Conservation (phyloP, 2,888 invertebrate species). For the Andrena minutula region DNA sequence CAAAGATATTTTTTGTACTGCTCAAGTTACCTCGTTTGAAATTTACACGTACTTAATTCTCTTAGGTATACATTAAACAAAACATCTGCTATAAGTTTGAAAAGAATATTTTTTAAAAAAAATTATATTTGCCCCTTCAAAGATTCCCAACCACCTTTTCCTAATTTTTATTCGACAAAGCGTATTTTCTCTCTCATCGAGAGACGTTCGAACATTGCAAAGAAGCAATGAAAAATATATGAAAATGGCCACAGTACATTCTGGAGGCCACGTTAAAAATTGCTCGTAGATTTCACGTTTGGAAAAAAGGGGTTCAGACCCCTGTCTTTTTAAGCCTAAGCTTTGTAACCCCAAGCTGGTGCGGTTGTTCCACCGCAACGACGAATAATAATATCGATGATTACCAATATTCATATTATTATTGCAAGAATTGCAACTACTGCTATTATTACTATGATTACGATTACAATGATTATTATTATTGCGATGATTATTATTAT, state of each 20-base stretch:
- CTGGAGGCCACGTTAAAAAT: conserved; percentile 31
- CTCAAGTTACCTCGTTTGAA: neutral
- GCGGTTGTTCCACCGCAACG: conserved; percentile 36
- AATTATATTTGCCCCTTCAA: neutral
- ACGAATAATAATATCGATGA: conserved; percentile 64
- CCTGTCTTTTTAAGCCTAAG: conserved; percentile 65
- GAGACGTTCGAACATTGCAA: conserved; percentile 29
- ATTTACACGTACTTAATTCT: neutral
- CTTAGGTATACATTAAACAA: neutral
- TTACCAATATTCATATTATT: conserved; percentile 74
- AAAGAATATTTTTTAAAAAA: too few relatives aligned
- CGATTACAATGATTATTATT: conserved; percentile 36
- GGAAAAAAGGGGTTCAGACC: conserved; percentile 20
- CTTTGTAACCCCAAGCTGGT: conserved; percentile 69
- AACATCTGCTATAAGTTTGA: neutral
- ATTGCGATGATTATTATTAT: conserved; percentile 62
- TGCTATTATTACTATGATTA: conserved; percentile 62
- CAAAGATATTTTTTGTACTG: neutral
- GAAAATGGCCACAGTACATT: conserved; percentile 9
- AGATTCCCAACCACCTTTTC: neutral
- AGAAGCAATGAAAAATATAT: neutral
- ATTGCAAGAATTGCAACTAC: conserved; percentile 65
- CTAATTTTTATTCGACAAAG: conserved; percentile 25
- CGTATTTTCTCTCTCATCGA: conserved; percentile 4
- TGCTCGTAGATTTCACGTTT: conserved; percentile 54